Evolutionary conservation across 1,140 invertebrate species (phyloP).

Genomic region (Drosophila obscura): DNA sequence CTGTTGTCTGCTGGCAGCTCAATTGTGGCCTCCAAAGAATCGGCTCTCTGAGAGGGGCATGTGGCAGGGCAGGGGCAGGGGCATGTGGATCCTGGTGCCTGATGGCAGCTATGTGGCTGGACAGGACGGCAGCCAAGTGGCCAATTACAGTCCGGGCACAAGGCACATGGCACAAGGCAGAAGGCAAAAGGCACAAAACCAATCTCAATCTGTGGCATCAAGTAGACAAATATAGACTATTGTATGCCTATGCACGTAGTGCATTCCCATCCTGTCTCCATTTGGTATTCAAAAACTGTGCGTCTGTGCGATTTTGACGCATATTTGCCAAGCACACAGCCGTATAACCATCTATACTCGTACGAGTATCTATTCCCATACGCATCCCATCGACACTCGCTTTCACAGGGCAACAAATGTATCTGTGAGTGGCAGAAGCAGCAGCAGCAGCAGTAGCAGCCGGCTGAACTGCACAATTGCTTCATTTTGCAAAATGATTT

Average conservation of each 20-base stretch:
- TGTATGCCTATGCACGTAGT: conserved; percentile 50
- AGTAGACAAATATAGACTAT: conserved; percentile 80
- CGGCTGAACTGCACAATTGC: conserved; percentile 76
- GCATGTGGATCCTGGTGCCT: conserved; percentile 13
- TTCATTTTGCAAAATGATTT: conserved; percentile 80
- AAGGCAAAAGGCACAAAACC: conserved; percentile 49
- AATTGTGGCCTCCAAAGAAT: conserved; percentile 32
- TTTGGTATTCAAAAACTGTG: conserved; percentile 82
- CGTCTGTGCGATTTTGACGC: conserved; percentile 80
- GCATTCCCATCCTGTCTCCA: conserved; percentile 48
- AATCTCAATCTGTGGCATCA: conserved; percentile 77
- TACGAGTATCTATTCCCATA: neutral
- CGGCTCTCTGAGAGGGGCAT: neutral
- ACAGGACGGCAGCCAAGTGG: conserved; percentile 47
- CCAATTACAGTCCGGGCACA: conserved; percentile 58
- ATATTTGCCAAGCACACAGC: conserved; percentile 68
- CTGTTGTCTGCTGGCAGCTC: conserved; percentile 22
- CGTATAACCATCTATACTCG: conserved; percentile 24
- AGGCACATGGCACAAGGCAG: too few relatives aligned
- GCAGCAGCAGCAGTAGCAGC: conserved; percentile 31
- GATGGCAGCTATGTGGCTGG: conserved; percentile 9
- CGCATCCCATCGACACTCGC: conserved; percentile 30
- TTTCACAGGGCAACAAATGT: conserved; percentile 25
- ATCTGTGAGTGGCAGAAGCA: conserved; percentile 54
- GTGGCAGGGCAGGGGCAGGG: conserved; percentile 11